These are phyloP conservation scores for Lasioglossum figueresi DNA, from an alignment of 2,888 invertebrate genomes.

Conservation along the genomic window DNA sequence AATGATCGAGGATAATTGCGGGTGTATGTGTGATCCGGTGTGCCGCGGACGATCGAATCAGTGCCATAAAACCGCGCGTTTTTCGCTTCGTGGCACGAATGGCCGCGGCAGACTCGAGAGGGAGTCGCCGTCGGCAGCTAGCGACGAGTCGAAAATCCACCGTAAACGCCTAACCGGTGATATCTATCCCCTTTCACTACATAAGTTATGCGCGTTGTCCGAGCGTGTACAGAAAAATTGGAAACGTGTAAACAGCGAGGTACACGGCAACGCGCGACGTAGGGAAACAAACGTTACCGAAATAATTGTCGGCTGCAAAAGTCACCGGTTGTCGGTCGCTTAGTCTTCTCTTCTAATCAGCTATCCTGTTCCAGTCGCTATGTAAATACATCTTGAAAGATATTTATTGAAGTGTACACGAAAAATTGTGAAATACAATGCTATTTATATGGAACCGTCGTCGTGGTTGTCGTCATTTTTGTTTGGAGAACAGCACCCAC, in stretches of 20 bases:
- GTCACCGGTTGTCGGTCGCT: slow-evolving; percentile 56
- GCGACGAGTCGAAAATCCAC: slow-evolving; percentile 27
- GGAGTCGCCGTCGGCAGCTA: slow-evolving; percentile 54
- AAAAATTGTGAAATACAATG: slow-evolving; percentile 80
- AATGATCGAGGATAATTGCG: slow-evolving; percentile 39
- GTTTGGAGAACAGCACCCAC: slow-evolving; percentile 46
- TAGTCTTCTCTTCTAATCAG: slow-evolving; percentile 56
- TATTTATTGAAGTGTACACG: slow-evolving; percentile 83
- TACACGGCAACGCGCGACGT: background rate
- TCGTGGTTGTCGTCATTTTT: slow-evolving; percentile 48
- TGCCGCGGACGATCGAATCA: slow-evolving; percentile 59
- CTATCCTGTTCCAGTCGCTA: slow-evolving; percentile 66
- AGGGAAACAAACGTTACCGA: background rate
- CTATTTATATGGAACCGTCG: slow-evolving; percentile 80
- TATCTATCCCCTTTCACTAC: background rate
- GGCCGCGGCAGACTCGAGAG: slow-evolving; percentile 11
- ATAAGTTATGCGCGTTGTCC: background rate
- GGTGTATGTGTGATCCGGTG: slow-evolving; percentile 63
- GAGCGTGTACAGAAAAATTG: background rate
- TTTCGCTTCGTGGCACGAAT: slow-evolving; percentile 42
- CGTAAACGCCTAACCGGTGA: slow-evolving; percentile 51
- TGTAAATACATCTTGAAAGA: slow-evolving; percentile 79
- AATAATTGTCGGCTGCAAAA: background rate
- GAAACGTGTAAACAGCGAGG: too few relatives aligned
- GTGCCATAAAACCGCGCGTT: slow-evolving; percentile 66